A percentile compares a stretch with the other conserved stretches of the same genome.
Evolutionary conservation across 2,113 vertebrate species (phyloP).

Genomic region (Suncus etruscus): DNA sequence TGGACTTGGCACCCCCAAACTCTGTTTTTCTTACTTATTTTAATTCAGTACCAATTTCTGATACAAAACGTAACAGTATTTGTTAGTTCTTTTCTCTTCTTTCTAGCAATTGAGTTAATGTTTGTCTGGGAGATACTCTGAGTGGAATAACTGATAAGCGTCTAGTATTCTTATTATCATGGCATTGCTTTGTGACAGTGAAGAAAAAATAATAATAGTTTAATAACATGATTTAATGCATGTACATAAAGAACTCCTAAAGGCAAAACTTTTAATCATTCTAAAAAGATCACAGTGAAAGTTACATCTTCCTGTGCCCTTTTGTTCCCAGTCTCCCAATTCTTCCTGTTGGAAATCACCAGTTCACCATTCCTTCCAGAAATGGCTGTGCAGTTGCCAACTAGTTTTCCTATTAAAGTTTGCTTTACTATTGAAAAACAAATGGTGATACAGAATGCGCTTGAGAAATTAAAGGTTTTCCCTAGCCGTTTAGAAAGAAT

Average conservation of each 20-base stretch:
- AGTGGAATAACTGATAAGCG: neutral
- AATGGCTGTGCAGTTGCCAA: neutral
- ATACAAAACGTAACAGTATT: neutral
- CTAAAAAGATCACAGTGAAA: neutral
- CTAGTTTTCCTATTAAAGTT: neutral
- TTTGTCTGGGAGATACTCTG: neutral
- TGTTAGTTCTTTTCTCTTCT: conserved; percentile 46
- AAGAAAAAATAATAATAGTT: conserved; percentile 4
- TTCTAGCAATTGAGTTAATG: conserved; percentile 1
- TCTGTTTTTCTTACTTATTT: conserved; percentile 21
- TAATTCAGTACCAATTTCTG: conserved; percentile 8
- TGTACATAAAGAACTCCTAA: neutral
- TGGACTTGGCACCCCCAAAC: neutral
- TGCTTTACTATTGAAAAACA: conserved; percentile 16
- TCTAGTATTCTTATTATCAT: neutral
- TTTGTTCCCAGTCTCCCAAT: neutral
- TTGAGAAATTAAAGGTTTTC: conserved; percentile 8
- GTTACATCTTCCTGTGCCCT: neutral
- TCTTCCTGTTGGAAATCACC: neutral
- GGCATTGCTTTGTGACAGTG: neutral
- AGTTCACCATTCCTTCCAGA: conserved; percentile 16
- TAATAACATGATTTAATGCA: neutral
- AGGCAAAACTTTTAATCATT: neutral
- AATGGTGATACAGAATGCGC: neutral
- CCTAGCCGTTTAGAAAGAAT: neutral